A percentile compares a stretch with the other conserved stretches of the same genome.
These are phyloP conservation scores for Caenorhabditis sulstoni DNA, from an alignment of 2,888 invertebrate genomes.

Conservation along the genomic window DNA sequence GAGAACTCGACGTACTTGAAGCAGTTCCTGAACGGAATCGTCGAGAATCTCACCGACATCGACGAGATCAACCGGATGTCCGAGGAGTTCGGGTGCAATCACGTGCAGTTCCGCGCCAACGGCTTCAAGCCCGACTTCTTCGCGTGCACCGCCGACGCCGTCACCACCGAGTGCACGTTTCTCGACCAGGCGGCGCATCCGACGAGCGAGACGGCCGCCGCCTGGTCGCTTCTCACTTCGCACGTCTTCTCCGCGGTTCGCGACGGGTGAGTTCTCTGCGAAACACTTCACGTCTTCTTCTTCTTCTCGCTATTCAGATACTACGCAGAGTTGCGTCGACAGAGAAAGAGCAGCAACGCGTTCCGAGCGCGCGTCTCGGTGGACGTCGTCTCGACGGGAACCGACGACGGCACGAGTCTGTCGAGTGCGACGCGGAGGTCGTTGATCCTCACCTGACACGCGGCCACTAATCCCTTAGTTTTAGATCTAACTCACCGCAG, in stretches of 20 bases:
- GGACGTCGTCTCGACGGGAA: conserved; percentile 64
- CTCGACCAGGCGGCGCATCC: conserved; percentile 75
- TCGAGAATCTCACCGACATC: conserved; percentile 68
- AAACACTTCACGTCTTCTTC: neutral
- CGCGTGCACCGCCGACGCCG: conserved; percentile 74
- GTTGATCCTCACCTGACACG: conserved; percentile 13
- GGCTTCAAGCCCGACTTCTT: conserved; percentile 78
- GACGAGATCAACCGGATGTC: conserved; percentile 62
- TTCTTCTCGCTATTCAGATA: conserved; percentile 63
- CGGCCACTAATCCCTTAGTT: conserved; percentile 37
- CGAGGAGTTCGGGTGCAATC: conserved; percentile 71
- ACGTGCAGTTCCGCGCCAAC: conserved; percentile 68
- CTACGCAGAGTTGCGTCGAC: conserved; percentile 70
- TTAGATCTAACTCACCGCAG: conserved; percentile 56
- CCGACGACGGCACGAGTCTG: conserved; percentile 55
- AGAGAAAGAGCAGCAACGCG: conserved; percentile 69
- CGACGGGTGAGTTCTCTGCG: conserved; percentile 59
- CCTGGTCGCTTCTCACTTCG: conserved; percentile 72
- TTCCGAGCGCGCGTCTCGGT: conserved; percentile 66
- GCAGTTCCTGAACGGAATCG: conserved; percentile 67
- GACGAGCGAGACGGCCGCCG: conserved; percentile 73
- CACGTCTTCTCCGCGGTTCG: conserved; percentile 73
- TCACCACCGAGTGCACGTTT: conserved; percentile 77
- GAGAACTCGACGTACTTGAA: conserved; percentile 69
- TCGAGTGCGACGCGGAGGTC: conserved; percentile 55